Evolutionary conservation across 2,888 invertebrate species (phyloP).

Genomic region (Neocrepidodera transversa): DNA sequence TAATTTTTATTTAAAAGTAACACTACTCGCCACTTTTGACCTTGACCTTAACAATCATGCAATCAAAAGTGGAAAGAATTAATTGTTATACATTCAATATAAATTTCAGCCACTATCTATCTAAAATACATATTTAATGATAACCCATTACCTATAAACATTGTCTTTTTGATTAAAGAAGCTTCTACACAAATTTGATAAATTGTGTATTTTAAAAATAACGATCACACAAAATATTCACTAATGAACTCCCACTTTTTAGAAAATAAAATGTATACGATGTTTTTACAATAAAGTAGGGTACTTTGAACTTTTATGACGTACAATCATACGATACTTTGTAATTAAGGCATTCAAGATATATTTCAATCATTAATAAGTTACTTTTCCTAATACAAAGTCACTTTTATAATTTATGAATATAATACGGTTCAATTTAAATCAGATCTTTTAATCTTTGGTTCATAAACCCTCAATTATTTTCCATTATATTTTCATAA

Average conservation of each 20-base stretch:
- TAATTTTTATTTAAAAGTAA: constrained; percentile 4
- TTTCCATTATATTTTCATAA: no score
- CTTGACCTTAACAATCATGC: constrained; percentile 29
- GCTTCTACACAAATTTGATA: no score
- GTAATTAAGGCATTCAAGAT: neutral
- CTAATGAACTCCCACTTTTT: no score
- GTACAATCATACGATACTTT: constrained; percentile 20
- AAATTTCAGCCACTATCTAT: neutral
- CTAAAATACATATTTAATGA: neutral
- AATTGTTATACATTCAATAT: neutral
- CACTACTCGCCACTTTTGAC: constrained; percentile 23
- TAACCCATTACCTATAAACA: constrained; percentile 8
- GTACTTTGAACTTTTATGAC: constrained; percentile 25
- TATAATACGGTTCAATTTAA: no score
- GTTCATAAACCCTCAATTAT: no score
- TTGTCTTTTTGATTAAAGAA: no score
- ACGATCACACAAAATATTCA: no score
- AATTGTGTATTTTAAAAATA: no score
- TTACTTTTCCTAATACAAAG: neutral
- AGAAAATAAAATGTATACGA: no score
- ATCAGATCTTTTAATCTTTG: no score
- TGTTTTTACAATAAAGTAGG: no score
- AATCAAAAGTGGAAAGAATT: constrained; percentile 2
- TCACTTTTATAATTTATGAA: no score
- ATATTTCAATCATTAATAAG: neutral